A percentile compares a stretch with the other conserved stretches of the same genome.
These are phyloP conservation scores for Meandrusa payeni DNA, from an alignment of 2,888 invertebrate genomes.

Conservation along the genomic window DNA sequence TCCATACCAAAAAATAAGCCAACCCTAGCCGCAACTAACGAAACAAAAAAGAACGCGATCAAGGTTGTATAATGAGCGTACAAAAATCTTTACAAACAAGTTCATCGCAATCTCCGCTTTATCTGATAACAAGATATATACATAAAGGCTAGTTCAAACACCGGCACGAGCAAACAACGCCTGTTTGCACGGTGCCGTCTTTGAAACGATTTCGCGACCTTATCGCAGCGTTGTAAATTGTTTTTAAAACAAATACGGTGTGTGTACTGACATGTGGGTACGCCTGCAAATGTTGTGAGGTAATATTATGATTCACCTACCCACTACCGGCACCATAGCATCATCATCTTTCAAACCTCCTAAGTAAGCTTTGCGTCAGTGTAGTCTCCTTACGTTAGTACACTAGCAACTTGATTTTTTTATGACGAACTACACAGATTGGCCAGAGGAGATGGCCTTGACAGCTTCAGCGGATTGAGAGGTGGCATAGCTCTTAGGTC, in stretches of 20 bases:
- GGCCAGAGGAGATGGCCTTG: too few species aligned
- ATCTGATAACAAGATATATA: constrained; percentile 26
- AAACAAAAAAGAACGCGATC: constrained; percentile 19
- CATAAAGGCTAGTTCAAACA: constrained; percentile 22
- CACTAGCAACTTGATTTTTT: too few species aligned
- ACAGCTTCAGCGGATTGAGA: too few species aligned
- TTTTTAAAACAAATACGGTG: constrained; percentile 1
- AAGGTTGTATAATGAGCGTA: constrained; percentile 15
- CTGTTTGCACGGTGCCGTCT: constrained; percentile 17
- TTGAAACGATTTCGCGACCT: constrained; percentile 15
- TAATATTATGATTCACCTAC: too few species aligned
- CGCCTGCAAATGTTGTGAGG: too few species aligned
- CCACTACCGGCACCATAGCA: too few species aligned
- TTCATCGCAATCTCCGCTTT: constrained; percentile 20
- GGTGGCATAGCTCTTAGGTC: too few species aligned
- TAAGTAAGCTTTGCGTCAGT: too few species aligned
- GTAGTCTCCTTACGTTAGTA: too few species aligned
- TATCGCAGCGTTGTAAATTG: constrained; percentile 16
- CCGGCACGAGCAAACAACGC: constrained; percentile 8
- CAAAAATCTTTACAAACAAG: constrained; percentile 18
- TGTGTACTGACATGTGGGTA: background rate
- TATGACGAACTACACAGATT: too few species aligned
- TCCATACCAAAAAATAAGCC: too few species aligned
- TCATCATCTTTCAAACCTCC: too few species aligned
- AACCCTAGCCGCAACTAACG: background rate